Evolutionary conservation across 2,113 vertebrate genomes (phyloP).

Genomic region (Paradoxurus hermaphroditus): DNA sequence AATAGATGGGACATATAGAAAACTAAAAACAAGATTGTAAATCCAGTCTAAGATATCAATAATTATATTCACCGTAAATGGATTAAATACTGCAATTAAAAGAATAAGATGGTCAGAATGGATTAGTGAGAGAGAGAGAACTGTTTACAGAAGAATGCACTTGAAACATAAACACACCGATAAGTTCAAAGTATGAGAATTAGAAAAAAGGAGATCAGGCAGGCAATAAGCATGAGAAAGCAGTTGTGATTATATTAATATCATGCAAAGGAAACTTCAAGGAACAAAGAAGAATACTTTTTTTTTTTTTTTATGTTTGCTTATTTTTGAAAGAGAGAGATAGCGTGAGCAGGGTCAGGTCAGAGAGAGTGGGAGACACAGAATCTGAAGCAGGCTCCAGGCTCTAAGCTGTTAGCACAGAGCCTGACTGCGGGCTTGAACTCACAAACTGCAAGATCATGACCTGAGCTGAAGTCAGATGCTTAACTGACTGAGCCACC

Average conservation of each 20-base stretch:
- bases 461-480: no score
- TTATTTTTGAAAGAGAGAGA: no score
- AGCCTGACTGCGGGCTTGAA: no score
- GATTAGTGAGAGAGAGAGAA: not conserved
- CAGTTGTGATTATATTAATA: not conserved
- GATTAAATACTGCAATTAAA: not conserved
- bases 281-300: not conserved
- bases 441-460: no score
- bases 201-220: not conserved
- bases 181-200: not conserved
- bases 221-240: not conserved
- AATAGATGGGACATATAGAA: not conserved
- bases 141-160: not conserved
- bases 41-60: not conserved
- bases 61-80: not conserved
- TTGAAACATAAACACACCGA: not conserved
- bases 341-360: no score
- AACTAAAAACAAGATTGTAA: not conserved
- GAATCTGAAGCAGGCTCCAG: no score
- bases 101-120: not conserved
- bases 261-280: not conserved
- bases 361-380: no score
- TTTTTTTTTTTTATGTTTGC: no score
- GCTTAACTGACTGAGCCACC: no score
- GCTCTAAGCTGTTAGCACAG: no score